A percentile compares a stretch with the other conserved stretches of the same genome.
These are phyloP conservation scores for Geotrupes spiniger DNA, from an alignment of 2,888 invertebrate genomes.

Conservation along the genomic window DNA sequence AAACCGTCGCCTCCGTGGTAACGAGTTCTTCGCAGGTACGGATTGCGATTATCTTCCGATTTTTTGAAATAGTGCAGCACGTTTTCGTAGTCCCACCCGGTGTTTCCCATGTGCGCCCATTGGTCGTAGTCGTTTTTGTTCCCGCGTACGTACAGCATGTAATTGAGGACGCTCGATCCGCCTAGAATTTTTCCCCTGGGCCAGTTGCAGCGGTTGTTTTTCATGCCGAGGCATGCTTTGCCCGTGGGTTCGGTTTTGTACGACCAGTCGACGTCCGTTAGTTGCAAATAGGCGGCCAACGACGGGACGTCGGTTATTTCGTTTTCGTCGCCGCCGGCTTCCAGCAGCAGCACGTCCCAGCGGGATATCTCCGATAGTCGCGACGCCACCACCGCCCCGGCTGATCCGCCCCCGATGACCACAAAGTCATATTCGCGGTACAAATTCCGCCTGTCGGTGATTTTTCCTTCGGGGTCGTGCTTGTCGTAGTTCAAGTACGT, in stretches of 20 bases:
- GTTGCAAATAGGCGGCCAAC: conserved; percentile 79
- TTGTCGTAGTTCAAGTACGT: conserved; percentile 78
- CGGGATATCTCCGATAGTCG: conserved; percentile 70
- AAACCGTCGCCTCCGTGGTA: conserved; percentile 75
- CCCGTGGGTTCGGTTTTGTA: conserved; percentile 85
- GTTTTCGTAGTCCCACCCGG: conserved; percentile 84
- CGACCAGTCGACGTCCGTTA: conserved; percentile 84
- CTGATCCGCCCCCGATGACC: conserved; percentile 83
- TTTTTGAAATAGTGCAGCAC: conserved; percentile 87
- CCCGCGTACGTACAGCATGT: conserved; percentile 88
- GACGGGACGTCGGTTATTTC: conserved; percentile 87
- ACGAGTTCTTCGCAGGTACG: conserved; percentile 67
- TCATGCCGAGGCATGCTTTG: conserved; percentile 79
- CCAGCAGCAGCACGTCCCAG: conserved; percentile 77
- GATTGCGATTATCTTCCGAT: conserved; percentile 85
- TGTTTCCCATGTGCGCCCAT: conserved; percentile 81
- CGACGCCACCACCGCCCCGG: conserved; percentile 81
- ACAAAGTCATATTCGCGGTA: conserved; percentile 77
- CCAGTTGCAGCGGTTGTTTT: conserved; percentile 81
- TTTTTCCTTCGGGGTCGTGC: conserved; percentile 76
- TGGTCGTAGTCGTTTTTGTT: conserved; percentile 78
- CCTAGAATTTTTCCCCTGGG: conserved; percentile 87
- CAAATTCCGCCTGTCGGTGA: conserved; percentile 66
- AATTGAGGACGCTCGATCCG: conserved; percentile 82
- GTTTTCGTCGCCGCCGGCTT: conserved; percentile 85